phyloP scores from a whole-genome alignment of 2,113 vertebrate species.

The Anguilla rostrata region DNA sequence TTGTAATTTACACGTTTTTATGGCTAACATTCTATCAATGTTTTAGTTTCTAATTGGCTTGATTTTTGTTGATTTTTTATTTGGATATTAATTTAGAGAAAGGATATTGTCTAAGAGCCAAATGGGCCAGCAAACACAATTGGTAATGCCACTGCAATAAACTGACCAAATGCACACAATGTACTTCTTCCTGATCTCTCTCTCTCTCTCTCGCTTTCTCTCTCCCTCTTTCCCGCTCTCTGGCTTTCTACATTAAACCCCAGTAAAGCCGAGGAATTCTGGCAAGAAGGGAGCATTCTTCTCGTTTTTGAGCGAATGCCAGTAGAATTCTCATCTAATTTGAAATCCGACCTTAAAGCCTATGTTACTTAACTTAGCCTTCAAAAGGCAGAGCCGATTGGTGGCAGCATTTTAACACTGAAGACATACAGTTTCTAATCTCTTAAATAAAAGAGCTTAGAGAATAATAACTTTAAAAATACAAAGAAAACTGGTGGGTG shows the following conservation, averaged over 20 bases:
- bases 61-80: too few relatives aligned
- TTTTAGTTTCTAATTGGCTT: too few relatives aligned
- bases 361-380: slow-evolving; percentile 17
- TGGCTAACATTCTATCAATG: too few relatives aligned
- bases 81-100: too few relatives aligned
- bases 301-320: slow-evolving; percentile 5
- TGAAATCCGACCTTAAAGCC: slow-evolving; percentile 10
- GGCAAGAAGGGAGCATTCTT: slow-evolving; percentile 11
- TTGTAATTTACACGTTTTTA: too few relatives aligned
- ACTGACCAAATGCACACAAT: too few relatives aligned
- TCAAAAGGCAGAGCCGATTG: slow-evolving; percentile 1
- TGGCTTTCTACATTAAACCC: background rate
- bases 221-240: background rate
- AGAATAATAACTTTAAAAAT: background rate
- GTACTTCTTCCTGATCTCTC: too few relatives aligned
- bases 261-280: slow-evolving; percentile 12
- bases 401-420: background rate
- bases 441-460: background rate
- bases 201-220: background rate
- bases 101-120: too few relatives aligned
- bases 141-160: too few relatives aligned
- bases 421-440: slow-evolving; percentile 15
- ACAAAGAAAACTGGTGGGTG: background rate
- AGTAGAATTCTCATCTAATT: slow-evolving; percentile 16
- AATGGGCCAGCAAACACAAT: too few relatives aligned